phyloP scores from a whole-genome alignment of 2,797 vertebrate species.

The Xenopus petersii region DNA sequence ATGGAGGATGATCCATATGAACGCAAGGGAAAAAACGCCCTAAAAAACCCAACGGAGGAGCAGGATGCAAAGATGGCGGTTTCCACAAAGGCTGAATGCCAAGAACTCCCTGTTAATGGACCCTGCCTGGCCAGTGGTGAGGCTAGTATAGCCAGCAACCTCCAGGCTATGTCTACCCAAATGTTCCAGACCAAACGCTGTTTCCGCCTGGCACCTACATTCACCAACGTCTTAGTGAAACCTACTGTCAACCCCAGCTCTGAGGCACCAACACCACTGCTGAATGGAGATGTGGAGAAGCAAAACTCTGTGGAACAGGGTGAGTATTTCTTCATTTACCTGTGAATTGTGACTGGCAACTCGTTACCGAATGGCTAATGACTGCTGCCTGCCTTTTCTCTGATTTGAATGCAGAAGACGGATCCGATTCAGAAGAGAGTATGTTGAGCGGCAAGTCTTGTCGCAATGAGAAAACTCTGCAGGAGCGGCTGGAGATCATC shows the following conservation, averaged over 20 bases:
- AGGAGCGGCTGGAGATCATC: slow-evolving; percentile 87
- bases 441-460: slow-evolving; percentile 79
- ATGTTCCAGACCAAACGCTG: slow-evolving; percentile 94
- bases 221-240: slow-evolving; percentile 87
- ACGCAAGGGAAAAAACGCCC: slow-evolving; percentile 34
- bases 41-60: slow-evolving; percentile 51
- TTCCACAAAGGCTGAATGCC: slow-evolving; percentile 53
- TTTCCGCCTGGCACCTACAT: slow-evolving; percentile 92
- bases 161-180: slow-evolving; percentile 95
- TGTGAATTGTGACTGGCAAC: too few species aligned
- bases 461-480: slow-evolving; percentile 80
- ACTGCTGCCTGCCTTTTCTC: background rate
- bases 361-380: too few species aligned
- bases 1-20: slow-evolving; percentile 73
- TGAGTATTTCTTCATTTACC: slow-evolving; percentile 31
- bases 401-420: slow-evolving; percentile 64
- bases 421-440: slow-evolving; percentile 86
- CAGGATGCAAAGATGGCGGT: slow-evolving; percentile 41
- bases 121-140: slow-evolving; percentile 68
- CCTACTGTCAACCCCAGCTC: slow-evolving; percentile 60
- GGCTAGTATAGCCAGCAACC: slow-evolving; percentile 90
- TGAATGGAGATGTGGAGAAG: slow-evolving; percentile 65
- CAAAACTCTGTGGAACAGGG: slow-evolving; percentile 60
- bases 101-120: slow-evolving; percentile 73
- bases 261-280: slow-evolving; percentile 55